Evolutionary conservation across 1,140 invertebrate species (phyloP).

Genomic region (Eufriesea mexicana): DNA sequence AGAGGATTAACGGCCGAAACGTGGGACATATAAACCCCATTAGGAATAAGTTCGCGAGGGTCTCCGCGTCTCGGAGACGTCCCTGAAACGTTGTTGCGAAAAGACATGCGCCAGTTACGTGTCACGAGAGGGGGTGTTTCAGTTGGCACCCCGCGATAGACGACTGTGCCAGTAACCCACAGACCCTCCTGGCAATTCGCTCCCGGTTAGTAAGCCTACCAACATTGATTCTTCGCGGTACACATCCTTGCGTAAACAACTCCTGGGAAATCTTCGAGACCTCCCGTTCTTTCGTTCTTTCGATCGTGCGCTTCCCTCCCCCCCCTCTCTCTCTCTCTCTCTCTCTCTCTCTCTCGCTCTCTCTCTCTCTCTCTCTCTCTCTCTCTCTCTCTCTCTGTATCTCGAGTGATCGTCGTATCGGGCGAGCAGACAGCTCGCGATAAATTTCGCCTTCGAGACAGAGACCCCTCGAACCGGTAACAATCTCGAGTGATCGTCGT

Average conservation of each 20-base stretch:
- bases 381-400: too few relatives aligned
- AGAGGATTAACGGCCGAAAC: background rate
- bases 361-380: too few relatives aligned
- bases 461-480: too few relatives aligned
- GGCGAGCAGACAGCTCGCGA: too few relatives aligned
- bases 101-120: constrained; percentile 75
- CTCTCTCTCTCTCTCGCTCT: too few relatives aligned
- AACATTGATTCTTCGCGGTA: constrained; percentile 55
- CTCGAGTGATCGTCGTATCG: too few relatives aligned
- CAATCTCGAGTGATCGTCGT: too few relatives aligned
- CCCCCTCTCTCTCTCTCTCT: background rate
- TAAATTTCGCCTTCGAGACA: too few relatives aligned
- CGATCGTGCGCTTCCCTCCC: background rate
- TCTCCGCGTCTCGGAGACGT: constrained; percentile 21
- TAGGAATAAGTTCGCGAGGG: background rate
- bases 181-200: constrained; percentile 75
- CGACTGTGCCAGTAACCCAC: constrained; percentile 80
- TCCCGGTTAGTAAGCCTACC: constrained; percentile 78
- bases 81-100: constrained; percentile 54
- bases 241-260: constrained; percentile 58
- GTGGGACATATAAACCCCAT: background rate
- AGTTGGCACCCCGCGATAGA: constrained; percentile 74
- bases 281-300: background rate
- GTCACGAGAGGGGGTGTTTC: constrained; percentile 70
- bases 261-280: background rate